phyloP scores from a whole-genome alignment of 2,113 vertebrate genomes.

The Grallaria varia region DNA sequence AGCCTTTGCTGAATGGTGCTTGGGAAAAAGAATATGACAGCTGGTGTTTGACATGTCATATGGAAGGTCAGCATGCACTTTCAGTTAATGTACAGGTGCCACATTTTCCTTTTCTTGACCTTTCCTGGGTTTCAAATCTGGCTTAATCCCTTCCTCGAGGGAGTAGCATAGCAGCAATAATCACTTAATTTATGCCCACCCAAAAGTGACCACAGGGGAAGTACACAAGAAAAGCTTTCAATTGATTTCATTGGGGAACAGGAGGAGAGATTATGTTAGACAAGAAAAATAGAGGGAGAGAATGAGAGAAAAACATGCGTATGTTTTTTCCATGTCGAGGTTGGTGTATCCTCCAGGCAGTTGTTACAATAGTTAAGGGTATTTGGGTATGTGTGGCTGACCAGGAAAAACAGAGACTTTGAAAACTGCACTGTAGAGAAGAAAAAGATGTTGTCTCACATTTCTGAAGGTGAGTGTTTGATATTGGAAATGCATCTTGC shows the following conservation, averaged over 20 bases:
- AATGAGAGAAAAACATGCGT: not conserved
- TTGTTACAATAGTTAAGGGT: not conserved
- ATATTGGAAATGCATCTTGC: not conserved
- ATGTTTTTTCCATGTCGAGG: not conserved
- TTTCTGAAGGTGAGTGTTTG: not conserved
- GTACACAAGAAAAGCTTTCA: not conserved
- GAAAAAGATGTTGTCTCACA: not conserved
- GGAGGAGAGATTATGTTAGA: not conserved
- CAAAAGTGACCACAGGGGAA: slow-evolving; percentile 7
- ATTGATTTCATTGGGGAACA: not conserved
- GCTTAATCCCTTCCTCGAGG: slow-evolving; percentile 25
- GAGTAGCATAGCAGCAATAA: slow-evolving; percentile 5
- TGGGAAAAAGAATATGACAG: not conserved
- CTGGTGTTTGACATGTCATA: not conserved
- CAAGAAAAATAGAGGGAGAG: not conserved
- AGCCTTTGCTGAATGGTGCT: not conserved
- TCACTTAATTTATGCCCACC: slow-evolving; percentile 44
- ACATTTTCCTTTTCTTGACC: slow-evolving; percentile 23
- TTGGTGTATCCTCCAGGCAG: not conserved
- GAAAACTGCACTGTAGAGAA: not conserved
- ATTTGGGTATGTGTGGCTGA: not conserved
- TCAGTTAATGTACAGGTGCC: slow-evolving; percentile 7
- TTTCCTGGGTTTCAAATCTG: slow-evolving; percentile 10
- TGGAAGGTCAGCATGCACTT: slow-evolving; percentile 3
- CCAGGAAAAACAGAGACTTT: not conserved